These are phyloP conservation scores for Ligdia adustata DNA, from an alignment of 2,888 invertebrate genomes.

Conservation along the genomic window DNA sequence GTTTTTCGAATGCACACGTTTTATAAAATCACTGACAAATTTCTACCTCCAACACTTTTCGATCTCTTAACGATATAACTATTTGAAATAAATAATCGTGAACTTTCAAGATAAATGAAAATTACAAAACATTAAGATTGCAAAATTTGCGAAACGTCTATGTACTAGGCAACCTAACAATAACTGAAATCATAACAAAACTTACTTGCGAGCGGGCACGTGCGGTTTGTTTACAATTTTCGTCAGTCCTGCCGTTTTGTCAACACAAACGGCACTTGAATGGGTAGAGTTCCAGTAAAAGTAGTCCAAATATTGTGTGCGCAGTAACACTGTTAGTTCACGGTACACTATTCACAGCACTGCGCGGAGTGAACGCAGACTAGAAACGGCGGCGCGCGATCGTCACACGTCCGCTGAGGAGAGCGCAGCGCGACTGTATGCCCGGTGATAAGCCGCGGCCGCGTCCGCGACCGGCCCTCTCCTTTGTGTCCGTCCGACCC, in stretches of 20 bases:
- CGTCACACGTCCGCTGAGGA: constrained; percentile 65
- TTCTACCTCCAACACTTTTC: too few species aligned
- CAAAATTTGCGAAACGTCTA: too few species aligned
- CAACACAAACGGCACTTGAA: constrained; percentile 49
- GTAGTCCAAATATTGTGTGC: constrained; percentile 41
- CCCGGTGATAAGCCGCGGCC: constrained; percentile 66
- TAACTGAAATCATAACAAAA: constrained; percentile 35
- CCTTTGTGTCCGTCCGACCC: constrained; percentile 81
- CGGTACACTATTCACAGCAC: constrained; percentile 50
- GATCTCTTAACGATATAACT: too few species aligned
- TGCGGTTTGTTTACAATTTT: constrained; percentile 76
- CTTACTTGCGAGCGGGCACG: constrained; percentile 79
- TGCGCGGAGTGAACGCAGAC: constrained; percentile 58
- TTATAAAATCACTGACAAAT: too few species aligned
- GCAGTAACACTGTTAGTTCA: too few species aligned
- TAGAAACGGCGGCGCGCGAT: constrained; percentile 44
- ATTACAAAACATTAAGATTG: too few species aligned
- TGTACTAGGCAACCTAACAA: background rate
- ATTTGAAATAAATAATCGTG: too few species aligned
- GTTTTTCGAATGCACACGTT: too few species aligned
- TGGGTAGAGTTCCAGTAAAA: background rate
- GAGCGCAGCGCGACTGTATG: constrained; percentile 77
- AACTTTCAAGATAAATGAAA: too few species aligned
- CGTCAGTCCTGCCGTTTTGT: constrained; percentile 65
- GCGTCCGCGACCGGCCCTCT: constrained; percentile 77